Evolutionary conservation across 23 tunicate genomes (phyloP).

Genomic region (Botrylloides violaceus): DNA sequence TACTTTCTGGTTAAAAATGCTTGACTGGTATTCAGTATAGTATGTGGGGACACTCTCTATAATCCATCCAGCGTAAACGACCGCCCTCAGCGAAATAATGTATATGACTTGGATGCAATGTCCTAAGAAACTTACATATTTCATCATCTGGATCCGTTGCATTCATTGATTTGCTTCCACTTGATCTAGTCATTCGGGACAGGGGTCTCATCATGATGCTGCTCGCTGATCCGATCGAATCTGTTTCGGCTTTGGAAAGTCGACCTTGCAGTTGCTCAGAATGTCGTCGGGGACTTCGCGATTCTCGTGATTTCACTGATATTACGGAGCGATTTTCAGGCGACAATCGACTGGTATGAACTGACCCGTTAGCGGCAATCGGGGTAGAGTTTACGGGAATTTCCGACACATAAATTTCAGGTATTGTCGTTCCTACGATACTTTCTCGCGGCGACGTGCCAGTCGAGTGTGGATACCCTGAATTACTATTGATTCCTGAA

Average conservation of each 20-base stretch:
- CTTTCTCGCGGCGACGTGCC: background rate
- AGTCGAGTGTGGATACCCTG: too few relatives aligned
- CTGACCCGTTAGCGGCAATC: background rate
- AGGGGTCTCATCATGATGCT: background rate
- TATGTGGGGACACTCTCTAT: too few relatives aligned
- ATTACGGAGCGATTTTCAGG: background rate
- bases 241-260: background rate
- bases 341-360: background rate
- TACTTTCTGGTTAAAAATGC: too few relatives aligned
- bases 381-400: background rate
- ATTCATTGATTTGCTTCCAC: conserved; percentile 4
- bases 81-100: too few relatives aligned
- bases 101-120: too few relatives aligned
- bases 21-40: too few relatives aligned
- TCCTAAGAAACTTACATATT: conserved; percentile 11
- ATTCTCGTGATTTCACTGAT: background rate
- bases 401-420: background rate
- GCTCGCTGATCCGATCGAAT: conserved; percentile 23
- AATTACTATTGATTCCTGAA: too few relatives aligned
- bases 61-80: too few relatives aligned
- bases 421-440: background rate
- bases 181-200: conserved; percentile 10
- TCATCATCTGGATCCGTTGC: conserved; percentile 21
- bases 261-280: background rate
- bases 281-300: background rate